Percentiles rank a stretch among this genome's conserved stretches.
Conservation (phyloP, 2,113 vertebrate species). For the Strigops habroptila region DNA sequence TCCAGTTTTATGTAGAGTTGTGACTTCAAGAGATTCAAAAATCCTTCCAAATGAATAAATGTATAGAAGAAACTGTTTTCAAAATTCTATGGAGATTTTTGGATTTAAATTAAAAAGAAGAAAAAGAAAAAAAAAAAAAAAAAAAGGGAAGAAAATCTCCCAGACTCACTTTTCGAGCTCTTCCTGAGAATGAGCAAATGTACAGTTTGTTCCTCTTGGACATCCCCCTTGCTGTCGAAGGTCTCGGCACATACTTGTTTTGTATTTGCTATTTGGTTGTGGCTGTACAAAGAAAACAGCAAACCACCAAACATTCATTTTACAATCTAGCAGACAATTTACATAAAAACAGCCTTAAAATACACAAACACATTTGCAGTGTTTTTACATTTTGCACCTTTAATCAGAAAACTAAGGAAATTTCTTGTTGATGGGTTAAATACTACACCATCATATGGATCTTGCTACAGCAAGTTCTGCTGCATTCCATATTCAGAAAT, state of each 20-base stretch:
- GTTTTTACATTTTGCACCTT: not conserved
- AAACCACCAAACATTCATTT: not conserved
- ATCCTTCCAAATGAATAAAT: not conserved
- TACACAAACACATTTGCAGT: not conserved
- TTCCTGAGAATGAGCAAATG: constrained; percentile 96
- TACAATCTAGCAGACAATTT: not conserved
- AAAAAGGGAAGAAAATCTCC: not conserved
- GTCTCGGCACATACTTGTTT: constrained; percentile 98
- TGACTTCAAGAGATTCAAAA: not conserved
- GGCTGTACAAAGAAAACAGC: constrained; percentile 73
- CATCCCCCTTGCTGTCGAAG: constrained; percentile 93
- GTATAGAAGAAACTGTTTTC: not conserved
- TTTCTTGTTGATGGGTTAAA: not conserved
- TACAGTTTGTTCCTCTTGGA: constrained; percentile 92
- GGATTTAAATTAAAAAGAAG: not conserved
- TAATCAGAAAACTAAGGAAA: not conserved
- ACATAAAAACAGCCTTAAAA: not conserved
- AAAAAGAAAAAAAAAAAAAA: too few species aligned
- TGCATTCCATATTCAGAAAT: not conserved
- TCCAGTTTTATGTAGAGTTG: not conserved
- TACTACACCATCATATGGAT: not conserved
- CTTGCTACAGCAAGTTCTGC: not conserved
- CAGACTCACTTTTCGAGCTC: constrained; percentile 93
- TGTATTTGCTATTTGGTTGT: constrained; percentile 96
- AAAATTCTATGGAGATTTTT: not conserved